Evolutionary conservation across 2,113 vertebrate genomes (phyloP), one percentile per base, ranked within the genome.

Genomic region (Clarias batrachus): DNA sequence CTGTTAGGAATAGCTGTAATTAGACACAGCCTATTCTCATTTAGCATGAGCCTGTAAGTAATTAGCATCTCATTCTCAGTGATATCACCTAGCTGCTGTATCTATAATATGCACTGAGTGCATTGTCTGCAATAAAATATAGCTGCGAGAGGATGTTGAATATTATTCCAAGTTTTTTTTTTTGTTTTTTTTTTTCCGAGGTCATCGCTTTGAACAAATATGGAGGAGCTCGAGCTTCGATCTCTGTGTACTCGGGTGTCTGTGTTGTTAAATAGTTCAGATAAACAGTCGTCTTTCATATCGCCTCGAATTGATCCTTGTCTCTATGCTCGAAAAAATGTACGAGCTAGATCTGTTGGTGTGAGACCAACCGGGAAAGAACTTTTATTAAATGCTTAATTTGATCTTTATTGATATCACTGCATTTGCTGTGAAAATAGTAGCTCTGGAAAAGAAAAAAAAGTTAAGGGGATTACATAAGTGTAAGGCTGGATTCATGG

Each of bases 1-100:
- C 84, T 90, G 87, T 90, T 90, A 90, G 89, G 68, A 86, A 90
- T 90, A 90, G 82, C 87, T 90, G 87, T 88, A 88, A 90, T 88
- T 90, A 88, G 84, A 88, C 87, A 73, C 87, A 88, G 87, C 89
- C 87, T 88, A 83, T 90, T 86, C 85, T 90, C 89, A 86, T 90
- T 88, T 90, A 90, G 83, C 81, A 68, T 86, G 87, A 81, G 87
- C 65, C 89, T 86, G 84, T 82, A 90, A 88, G 85, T 88, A 90
- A 90, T 90, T 90, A 90, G 89, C 87, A 88, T 90, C 82, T 86
- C 83, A 86, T 90, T 88, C 81, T 54, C 60, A 68, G 71, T 68
- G 76, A 83, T 87, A 87, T 87, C 81, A 87, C 86, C 86, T 68
- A 68, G 83, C 70, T 57, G 80, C 73, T 88, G 85, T 86, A 82